phyloP scores from a whole-genome alignment of 1,140 invertebrate genomes.

The Hylyphantes graminicola region DNA sequence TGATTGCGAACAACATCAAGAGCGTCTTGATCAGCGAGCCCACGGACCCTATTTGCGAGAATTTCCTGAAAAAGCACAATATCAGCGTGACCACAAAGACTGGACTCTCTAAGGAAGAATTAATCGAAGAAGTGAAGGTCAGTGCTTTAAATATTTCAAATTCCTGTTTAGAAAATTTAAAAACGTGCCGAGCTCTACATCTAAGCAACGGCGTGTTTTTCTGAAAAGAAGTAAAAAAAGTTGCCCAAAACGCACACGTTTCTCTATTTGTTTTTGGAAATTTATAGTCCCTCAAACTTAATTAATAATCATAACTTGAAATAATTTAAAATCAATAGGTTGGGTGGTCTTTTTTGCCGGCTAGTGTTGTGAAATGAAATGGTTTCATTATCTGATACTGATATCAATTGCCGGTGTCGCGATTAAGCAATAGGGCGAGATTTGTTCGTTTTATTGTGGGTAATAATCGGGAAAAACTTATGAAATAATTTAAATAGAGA shows the following conservation, averaged over 20 bases:
- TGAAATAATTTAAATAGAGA: no score
- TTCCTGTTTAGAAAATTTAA: background rate
- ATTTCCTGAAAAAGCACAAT: conserved; percentile 80
- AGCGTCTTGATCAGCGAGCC: conserved; percentile 90
- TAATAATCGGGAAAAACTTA: no score
- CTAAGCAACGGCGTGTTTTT: background rate
- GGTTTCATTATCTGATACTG: no score
- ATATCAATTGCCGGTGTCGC: no score
- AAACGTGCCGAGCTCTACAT: background rate
- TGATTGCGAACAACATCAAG: background rate
- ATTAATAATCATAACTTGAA: background rate
- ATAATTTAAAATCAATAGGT: no score
- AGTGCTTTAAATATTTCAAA: conserved; percentile 64
- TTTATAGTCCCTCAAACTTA: background rate
- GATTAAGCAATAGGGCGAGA: no score
- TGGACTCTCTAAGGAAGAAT: conserved; percentile 84
- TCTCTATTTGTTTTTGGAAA: background rate
- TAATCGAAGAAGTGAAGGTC: conserved; percentile 88
- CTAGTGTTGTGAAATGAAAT: no score
- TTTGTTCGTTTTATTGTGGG: no score
- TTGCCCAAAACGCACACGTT: background rate
- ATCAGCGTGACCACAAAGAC: conserved; percentile 84
- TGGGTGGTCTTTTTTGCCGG: no score
- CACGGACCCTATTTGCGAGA: conserved; percentile 84
- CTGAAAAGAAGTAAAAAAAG: background rate